Conservation (phyloP, 2,113 vertebrate species). For the Brachyistius frenatus region DNA sequence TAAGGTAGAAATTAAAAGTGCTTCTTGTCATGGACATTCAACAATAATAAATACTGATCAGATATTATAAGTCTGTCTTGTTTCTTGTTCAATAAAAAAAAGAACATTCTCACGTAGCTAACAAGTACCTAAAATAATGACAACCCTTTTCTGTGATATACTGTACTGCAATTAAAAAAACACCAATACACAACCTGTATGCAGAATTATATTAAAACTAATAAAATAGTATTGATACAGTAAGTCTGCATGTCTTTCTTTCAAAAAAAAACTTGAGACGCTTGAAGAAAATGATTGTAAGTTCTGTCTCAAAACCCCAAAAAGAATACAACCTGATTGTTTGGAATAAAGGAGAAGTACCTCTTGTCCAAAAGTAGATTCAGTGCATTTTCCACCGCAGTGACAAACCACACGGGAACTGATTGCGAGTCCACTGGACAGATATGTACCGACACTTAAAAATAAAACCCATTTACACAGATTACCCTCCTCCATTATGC, state of each 20-base stretch:
- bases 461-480: constrained; percentile 12
- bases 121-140: constrained; percentile 34
- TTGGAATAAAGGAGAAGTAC: constrained; percentile 7
- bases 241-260: neutral
- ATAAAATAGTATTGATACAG: constrained; percentile 44
- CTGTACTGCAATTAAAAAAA: constrained; percentile 15
- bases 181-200: neutral
- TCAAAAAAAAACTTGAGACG: neutral
- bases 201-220: constrained; percentile 51
- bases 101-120: neutral
- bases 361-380: constrained; percentile 50
- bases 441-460: constrained; percentile 25
- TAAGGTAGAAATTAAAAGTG: constrained; percentile 21
- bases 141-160: constrained; percentile 14
- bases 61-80: neutral
- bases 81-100: constrained; percentile 6
- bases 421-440: constrained; percentile 17
- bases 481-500: neutral
- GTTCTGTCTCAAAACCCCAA: constrained; percentile 11
- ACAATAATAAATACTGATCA: constrained; percentile 63
- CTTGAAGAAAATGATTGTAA: constrained; percentile 18
- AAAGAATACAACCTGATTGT: constrained; percentile 55
- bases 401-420: neutral
- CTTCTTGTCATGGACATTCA: constrained; percentile 11
- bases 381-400: constrained; percentile 27